Percentiles rank a stretch among this genome's conserved stretches.
Conservation (phyloP, 2,888 invertebrate species). For the Cheilosia grossa region DNA sequence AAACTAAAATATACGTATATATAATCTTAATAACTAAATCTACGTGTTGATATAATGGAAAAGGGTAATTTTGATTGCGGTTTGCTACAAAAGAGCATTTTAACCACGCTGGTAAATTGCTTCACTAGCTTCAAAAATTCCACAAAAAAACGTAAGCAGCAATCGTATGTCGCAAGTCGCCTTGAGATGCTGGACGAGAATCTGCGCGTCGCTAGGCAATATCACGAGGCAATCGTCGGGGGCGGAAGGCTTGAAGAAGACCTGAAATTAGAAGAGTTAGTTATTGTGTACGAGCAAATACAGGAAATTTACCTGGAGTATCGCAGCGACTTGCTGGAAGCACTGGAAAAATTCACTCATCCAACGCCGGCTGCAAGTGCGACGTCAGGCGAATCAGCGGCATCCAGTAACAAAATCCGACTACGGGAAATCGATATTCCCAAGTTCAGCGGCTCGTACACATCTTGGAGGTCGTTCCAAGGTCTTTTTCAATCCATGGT, state of each 20-base stretch:
- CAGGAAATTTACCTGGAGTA: not conserved
- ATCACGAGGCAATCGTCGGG: conserved; percentile 3
- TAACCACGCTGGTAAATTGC: not conserved
- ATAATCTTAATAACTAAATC: not conserved
- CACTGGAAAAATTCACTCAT: not conserved
- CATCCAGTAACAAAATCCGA: not conserved
- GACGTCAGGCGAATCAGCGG: not conserved
- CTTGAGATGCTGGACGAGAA: not conserved
- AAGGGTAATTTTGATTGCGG: not conserved
- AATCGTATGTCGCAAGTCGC: not conserved
- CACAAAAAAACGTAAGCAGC: not conserved
- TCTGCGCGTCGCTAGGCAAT: not conserved
- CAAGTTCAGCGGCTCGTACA: conserved; percentile 3
- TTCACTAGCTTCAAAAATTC: not conserved
- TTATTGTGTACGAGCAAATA: not conserved
- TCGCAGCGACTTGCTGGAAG: not conserved
- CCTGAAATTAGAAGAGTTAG: not conserved
- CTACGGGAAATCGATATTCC: conserved; percentile 11
- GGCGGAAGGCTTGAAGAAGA: not conserved
- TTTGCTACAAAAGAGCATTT: not conserved
- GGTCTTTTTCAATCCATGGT: not conserved
- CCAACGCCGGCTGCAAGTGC: not conserved
- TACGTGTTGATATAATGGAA: not conserved
- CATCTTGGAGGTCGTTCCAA: conserved; percentile 2
- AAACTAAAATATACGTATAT: not conserved